These are phyloP conservation scores for Eristalinus aeneus DNA, from an alignment of 2,888 invertebrate genomes.

Conservation along the genomic window DNA sequence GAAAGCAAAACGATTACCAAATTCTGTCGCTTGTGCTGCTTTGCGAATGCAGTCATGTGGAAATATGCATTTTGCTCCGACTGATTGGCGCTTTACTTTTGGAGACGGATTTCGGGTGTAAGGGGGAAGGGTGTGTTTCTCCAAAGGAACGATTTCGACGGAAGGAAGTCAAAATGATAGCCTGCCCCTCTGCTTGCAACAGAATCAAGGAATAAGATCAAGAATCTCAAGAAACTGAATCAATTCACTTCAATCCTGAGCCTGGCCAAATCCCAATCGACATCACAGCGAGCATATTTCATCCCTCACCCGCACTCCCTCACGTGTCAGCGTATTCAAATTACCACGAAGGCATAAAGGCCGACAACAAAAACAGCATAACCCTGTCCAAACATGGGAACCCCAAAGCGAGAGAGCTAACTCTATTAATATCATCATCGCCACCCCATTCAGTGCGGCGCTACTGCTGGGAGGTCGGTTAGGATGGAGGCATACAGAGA, in stretches of 20 bases:
- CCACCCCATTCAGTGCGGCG: slow-evolving; percentile 32
- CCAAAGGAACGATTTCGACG: too few relatives aligned
- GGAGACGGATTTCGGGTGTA: neutral
- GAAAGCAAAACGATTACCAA: neutral
- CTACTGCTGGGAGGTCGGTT: slow-evolving; percentile 15
- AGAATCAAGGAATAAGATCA: neutral
- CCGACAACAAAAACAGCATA: neutral
- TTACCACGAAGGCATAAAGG: neutral
- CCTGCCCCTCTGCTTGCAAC: too few relatives aligned
- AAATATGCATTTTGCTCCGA: neutral
- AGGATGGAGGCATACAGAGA: neutral
- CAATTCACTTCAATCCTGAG: neutral
- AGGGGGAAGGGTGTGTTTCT: too few relatives aligned
- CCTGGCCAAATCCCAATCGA: neutral
- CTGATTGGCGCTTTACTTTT: neutral
- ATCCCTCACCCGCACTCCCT: neutral
- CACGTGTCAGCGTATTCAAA: neutral
- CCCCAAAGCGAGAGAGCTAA: slow-evolving; percentile 22
- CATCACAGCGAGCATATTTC: neutral
- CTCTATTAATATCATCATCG: slow-evolving; percentile 50
- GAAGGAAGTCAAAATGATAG: too few relatives aligned
- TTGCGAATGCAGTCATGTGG: neutral
- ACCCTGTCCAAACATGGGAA: slow-evolving; percentile 2
- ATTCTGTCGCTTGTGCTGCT: neutral
- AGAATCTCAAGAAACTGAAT: neutral